phyloP scores from a whole-genome alignment of 2,888 invertebrate species.

The Phlogophora meticulosa region DNA sequence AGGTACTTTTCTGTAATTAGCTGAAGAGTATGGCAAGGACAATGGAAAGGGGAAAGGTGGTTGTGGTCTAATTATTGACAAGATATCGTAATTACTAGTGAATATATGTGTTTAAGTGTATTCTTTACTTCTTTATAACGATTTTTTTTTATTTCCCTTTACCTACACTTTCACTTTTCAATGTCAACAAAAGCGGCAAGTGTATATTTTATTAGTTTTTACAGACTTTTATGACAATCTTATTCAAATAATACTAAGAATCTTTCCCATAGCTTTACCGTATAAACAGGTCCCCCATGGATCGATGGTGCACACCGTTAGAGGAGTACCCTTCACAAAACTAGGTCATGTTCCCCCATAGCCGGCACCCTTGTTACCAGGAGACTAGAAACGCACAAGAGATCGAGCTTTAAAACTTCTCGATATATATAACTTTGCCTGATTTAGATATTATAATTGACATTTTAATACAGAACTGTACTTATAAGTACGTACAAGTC shows the following conservation, averaged over 20 bases:
- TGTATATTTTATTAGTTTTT: no score
- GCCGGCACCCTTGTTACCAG: constrained; percentile 81
- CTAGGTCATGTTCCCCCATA: constrained; percentile 86
- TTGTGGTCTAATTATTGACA: constrained; percentile 43
- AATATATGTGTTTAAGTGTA: constrained; percentile 19
- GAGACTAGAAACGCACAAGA: constrained; percentile 68
- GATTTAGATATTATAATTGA: constrained; percentile 8
- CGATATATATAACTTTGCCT: constrained; percentile 36
- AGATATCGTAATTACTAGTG: constrained; percentile 27
- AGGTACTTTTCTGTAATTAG: constrained; percentile 61
- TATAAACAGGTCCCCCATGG: constrained; percentile 73
- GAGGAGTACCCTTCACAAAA: constrained; percentile 82
- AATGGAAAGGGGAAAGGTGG: constrained; percentile 56
- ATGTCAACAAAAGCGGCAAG: no score
- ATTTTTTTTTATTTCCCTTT: no score
- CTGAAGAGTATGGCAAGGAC: constrained; percentile 36
- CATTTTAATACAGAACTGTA: not conserved
- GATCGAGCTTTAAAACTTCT: constrained; percentile 65
- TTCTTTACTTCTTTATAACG: not conserved
- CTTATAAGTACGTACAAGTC: not conserved
- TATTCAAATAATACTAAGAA: constrained; percentile 33
- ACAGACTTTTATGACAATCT: no score
- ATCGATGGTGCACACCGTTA: constrained; percentile 85
- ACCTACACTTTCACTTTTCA: not conserved
- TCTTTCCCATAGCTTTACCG: constrained; percentile 49